Conservation (phyloP, 2,113 vertebrate species). For the Chionis minor region DNA sequence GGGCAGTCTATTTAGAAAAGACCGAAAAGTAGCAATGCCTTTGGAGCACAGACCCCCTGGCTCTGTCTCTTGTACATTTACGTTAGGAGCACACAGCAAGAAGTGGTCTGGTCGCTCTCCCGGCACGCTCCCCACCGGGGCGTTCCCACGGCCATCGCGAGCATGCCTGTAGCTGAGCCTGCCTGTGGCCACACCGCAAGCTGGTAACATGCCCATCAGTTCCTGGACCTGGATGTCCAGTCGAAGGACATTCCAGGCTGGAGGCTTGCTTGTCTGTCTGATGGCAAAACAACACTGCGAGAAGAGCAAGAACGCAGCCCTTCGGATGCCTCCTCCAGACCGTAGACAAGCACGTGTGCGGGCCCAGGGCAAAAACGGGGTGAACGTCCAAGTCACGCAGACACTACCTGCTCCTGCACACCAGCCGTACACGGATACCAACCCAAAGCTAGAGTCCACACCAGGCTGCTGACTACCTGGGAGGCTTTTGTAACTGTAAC, state of each 20-base stretch:
- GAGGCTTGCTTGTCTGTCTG: not conserved
- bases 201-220: not conserved
- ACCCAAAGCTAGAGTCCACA: not conserved
- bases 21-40: not conserved
- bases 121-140: not conserved
- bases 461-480: not conserved
- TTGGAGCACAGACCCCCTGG: not conserved
- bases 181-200: not conserved
- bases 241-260: not conserved
- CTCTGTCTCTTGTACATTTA: not conserved
- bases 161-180: not conserved
- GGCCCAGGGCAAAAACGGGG: not conserved
- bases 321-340: not conserved
- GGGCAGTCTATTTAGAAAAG: not conserved
- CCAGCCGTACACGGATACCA: not conserved
- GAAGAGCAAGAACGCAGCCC: not conserved
- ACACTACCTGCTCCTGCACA: not conserved
- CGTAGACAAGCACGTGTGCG: accelerated
- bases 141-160: not conserved
- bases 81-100: not conserved
- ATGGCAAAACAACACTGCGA: not conserved
- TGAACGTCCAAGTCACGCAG: not conserved
- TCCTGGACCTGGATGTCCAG: not conserved
- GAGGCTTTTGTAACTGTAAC: not conserved
- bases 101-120: not conserved